Base-by-base conservation (phyloP, 2,888 invertebrate species). In the Thysanoteuthis rhombus region DNA sequence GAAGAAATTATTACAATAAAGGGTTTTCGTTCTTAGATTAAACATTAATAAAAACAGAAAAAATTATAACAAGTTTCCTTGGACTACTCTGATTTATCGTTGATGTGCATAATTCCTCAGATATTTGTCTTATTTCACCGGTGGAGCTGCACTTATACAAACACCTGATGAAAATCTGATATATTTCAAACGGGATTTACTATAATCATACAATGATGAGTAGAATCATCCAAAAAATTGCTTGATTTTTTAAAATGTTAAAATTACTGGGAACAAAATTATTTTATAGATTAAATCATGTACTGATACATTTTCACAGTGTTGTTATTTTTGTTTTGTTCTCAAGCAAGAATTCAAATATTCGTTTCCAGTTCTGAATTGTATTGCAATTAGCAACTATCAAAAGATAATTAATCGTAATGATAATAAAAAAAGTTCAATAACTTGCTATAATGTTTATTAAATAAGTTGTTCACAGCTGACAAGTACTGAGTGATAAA, bases 371-470 rank as follows among this genome's bases (percentile, higher is more conserved):
- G 75, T 75, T n/a, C n/a, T 75, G 75, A 75, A n/a, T 75, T n/a
- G n/a, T 75, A 75, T 36, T 75, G 75, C 75, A 12, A n/a, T 75
- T 75, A 75, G n/a, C n/a, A 75, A 52, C 52, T 52, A 52, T 52
- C 52, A 75, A 75, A 75, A 32, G 58, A 75, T n/a, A 36, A 75
- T 58, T 32, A 58, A 32, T n/a, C n/a, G 36, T 58, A 75, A 75
- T 75, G 75, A 75, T 75, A 75, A 75, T n/a, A 75, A 75, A 75
- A 75, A 36, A n/a, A 75, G 25, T 52, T 75, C 16, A n/a, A 75
- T 75, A 75, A 75, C 75, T 75, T 75, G 75, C 75, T 75, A 75
- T 75, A 75, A n/a, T 75, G 75, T 75, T 75, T 75, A 75, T 75
- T 75, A 75, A 75, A 75, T 75, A 75, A 75, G n/a, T 75, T 36